These are phyloP conservation scores for Diceros bicornis DNA, from an alignment of 2,797 vertebrate genomes.

Conservation along the genomic window DNA sequence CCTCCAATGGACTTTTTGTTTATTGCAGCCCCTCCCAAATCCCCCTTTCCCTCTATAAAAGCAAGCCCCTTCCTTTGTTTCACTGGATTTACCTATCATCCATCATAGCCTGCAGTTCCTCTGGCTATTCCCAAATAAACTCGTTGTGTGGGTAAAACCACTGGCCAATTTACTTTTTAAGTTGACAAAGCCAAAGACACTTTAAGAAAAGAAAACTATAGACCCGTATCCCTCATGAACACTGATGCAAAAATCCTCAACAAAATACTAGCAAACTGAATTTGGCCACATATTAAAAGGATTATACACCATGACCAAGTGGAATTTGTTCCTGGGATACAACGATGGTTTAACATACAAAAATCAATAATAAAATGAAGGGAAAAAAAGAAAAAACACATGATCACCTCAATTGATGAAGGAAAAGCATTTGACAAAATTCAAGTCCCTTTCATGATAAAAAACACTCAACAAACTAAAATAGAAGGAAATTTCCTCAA, in stretches of 20 bases:
- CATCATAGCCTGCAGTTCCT: too few relatives aligned
- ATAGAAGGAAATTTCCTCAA: neutral
- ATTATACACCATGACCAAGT: neutral
- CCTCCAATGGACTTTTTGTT: too few relatives aligned
- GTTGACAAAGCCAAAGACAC: neutral
- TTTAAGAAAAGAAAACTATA: neutral
- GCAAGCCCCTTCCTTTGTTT: too few relatives aligned
- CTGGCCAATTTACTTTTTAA: too few relatives aligned
- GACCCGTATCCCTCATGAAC: neutral
- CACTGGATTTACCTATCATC: too few relatives aligned
- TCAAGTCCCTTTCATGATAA: neutral
- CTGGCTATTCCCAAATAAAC: too few relatives aligned
- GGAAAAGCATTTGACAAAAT: neutral
- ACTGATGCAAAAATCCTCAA: neutral
- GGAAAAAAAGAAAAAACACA: neutral
- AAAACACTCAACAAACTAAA: conserved; percentile 29
- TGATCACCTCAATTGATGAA: neutral
- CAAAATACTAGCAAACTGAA: neutral
- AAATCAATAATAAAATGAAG: neutral
- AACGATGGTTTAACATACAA: neutral
- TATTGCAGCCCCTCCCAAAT: too few relatives aligned
- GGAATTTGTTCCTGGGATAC: neutral
- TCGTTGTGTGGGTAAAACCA: too few relatives aligned
- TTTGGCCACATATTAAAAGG: neutral
- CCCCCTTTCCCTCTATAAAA: too few relatives aligned